phyloP scores from a whole-genome alignment of 2,797 vertebrate genomes.

The Balearica regulorum region DNA sequence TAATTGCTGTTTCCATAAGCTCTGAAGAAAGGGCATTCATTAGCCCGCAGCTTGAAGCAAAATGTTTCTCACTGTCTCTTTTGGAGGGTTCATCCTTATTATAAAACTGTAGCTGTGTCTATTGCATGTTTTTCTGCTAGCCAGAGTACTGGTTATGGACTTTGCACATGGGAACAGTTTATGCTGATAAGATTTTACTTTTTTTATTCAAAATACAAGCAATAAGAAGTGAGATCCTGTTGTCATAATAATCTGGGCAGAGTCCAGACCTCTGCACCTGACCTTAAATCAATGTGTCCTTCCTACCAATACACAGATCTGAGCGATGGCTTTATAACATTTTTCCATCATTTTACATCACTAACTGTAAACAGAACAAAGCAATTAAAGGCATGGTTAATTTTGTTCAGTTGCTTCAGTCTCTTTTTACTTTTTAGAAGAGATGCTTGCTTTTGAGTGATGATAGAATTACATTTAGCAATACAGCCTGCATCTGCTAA shows the following conservation, averaged over 20 bases:
- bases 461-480: slow-evolving; percentile 45
- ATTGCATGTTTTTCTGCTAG: neutral
- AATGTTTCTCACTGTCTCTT: neutral
- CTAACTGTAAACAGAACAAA: neutral
- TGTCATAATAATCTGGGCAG: neutral
- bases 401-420: neutral
- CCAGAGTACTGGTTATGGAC: neutral
- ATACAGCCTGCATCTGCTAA: neutral
- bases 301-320: neutral
- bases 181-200: neutral
- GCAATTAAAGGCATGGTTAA: neutral
- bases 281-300: neutral
- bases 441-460: neutral
- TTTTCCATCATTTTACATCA: neutral
- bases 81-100: neutral
- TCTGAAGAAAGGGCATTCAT: neutral
- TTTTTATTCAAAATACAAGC: neutral
- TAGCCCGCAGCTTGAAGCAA: neutral
- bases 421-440: neutral
- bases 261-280: neutral
- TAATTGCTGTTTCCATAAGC: neutral
- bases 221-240: neutral
- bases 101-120: neutral
- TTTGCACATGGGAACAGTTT: neutral
- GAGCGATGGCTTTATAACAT: neutral